phyloP scores from a whole-genome alignment of 2,113 vertebrate species.

The Anthoscopus minutus region DNA sequence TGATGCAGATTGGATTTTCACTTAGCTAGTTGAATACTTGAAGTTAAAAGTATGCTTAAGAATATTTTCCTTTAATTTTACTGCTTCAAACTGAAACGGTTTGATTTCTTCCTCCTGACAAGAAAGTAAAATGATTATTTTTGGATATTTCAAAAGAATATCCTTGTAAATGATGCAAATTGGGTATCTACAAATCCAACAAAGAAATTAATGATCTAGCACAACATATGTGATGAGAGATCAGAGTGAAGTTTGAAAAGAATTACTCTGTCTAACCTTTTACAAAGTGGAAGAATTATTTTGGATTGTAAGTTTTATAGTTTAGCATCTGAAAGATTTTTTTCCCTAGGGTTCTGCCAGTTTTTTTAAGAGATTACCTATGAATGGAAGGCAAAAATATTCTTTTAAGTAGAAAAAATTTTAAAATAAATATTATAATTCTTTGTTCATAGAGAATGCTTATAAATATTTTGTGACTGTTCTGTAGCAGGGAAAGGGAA shows the following conservation, averaged over 20 bases:
- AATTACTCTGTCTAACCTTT: background rate
- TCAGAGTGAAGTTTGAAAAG: background rate
- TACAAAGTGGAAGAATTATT: background rate
- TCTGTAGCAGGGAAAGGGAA: background rate
- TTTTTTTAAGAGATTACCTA: background rate
- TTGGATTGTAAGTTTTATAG: background rate
- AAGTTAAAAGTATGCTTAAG: background rate
- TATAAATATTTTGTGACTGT: background rate
- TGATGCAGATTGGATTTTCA: background rate
- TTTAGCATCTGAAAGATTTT: background rate
- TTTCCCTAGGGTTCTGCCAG: background rate
- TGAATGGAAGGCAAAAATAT: background rate
- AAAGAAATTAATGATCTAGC: background rate
- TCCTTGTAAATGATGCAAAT: background rate
- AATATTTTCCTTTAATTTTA: background rate
- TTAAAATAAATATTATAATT: background rate
- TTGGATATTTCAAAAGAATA: background rate
- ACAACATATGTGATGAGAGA: background rate
- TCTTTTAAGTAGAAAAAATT: background rate
- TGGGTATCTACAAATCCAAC: background rate
- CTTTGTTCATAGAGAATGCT: rapidly evolving
- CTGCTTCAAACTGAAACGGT: background rate
- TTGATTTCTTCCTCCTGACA: background rate
- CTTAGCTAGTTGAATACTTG: background rate
- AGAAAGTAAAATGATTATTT: background rate